A percentile compares a stretch with the other conserved stretches of the same genome.
Evolutionary conservation across 2,888 invertebrate genomes (phyloP).

Genomic region (Hesperia comma): DNA sequence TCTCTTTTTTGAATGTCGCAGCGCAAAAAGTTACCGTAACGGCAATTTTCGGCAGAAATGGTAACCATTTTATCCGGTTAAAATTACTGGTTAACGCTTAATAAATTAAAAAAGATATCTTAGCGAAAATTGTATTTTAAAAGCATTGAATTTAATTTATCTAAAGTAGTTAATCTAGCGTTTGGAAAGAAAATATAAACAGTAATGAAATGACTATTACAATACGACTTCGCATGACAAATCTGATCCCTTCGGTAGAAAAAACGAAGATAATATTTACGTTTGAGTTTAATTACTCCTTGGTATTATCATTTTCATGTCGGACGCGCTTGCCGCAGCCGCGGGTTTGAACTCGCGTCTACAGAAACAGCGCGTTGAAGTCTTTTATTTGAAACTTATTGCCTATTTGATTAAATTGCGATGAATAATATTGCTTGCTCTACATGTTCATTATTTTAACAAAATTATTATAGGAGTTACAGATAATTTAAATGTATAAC

Average conservation of each 20-base stretch:
- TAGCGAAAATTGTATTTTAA: conserved; percentile 5
- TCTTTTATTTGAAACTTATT: conserved; percentile 45
- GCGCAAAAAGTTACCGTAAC: conserved; percentile 32
- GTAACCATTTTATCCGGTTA: conserved; percentile 19
- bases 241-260: conserved; percentile 17
- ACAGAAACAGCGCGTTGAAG: conserved; percentile 46
- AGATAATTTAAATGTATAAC: too few species aligned
- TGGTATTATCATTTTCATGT: conserved; percentile 28
- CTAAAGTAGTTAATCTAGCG: background rate
- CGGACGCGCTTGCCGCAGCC: conserved; percentile 25
- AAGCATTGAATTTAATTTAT: background rate
- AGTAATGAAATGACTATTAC: too few species aligned
- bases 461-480: too few species aligned
- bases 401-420: background rate
- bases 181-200: background rate
- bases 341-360: background rate
- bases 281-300: conserved; percentile 37
- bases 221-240: too few species aligned
- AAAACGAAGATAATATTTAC: conserved; percentile 21
- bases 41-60: conserved; percentile 30
- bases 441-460: too few species aligned
- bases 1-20: conserved; percentile 31
- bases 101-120: background rate
- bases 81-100: conserved; percentile 23
- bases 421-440: background rate